Conservation (phyloP, 2,888 invertebrate genomes). For the Cancer borealis region DNA sequence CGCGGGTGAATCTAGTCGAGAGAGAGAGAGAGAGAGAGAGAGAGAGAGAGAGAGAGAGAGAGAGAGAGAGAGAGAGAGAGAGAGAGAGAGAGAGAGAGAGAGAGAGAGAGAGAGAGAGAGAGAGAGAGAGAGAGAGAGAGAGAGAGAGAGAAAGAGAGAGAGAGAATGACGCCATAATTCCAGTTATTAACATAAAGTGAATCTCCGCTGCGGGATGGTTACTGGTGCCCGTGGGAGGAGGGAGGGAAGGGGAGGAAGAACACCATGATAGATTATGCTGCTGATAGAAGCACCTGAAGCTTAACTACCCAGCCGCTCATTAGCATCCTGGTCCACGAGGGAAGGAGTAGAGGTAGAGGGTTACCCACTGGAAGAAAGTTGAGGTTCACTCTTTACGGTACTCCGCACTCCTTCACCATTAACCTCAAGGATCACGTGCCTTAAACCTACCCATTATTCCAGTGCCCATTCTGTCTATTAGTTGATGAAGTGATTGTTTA, state of each 20-base stretch:
- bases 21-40: background rate
- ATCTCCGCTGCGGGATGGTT: background rate
- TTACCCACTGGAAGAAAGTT: background rate
- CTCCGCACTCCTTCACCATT: background rate
- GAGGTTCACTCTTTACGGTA: background rate
- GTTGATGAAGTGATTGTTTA: no score
- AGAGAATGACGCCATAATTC: slow-evolving; percentile 14
- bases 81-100: background rate
- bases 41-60: slow-evolving; percentile 39
- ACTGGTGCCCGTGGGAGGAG: background rate
- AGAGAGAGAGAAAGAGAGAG: slow-evolving; percentile 43
- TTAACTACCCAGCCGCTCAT: slow-evolving; percentile 56
- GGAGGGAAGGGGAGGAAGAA: background rate
- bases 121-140: background rate
- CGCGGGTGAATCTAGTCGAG: background rate
- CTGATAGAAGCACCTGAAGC: slow-evolving; percentile 51
- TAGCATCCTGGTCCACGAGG: slow-evolving; percentile 1
- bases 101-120: slow-evolving; percentile 50
- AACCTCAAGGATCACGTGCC: background rate
- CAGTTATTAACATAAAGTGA: slow-evolving; percentile 50
- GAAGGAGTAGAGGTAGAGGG: background rate
- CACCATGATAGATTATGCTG: slow-evolving; percentile 50
- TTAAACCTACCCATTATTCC: background rate
- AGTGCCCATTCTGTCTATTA: background rate
- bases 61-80: slow-evolving; percentile 35